phyloP scores from a whole-genome alignment of 2,797 vertebrate species.

The Gambusia yucatana region DNA sequence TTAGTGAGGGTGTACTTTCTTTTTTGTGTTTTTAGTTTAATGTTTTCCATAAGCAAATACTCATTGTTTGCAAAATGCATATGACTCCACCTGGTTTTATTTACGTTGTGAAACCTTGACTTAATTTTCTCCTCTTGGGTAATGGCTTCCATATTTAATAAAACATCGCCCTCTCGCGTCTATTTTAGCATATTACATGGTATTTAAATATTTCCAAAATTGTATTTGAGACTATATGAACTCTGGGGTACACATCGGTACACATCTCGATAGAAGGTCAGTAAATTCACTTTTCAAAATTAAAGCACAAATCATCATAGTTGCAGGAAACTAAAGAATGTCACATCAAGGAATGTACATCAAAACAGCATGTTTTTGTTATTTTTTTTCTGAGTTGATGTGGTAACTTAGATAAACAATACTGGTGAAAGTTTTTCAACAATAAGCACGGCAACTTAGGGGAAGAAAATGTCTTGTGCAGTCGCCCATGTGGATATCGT shows the following conservation, averaged over 20 bases:
- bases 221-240: background rate
- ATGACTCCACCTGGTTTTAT: background rate
- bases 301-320: background rate
- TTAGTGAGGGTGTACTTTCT: background rate
- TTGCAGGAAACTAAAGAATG: background rate
- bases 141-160: background rate
- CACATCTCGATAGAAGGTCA: background rate
- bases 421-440: background rate
- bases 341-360: background rate
- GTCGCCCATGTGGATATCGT: too few relatives aligned
- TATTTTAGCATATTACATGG: fast-evolving
- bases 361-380: too few relatives aligned
- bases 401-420: too few relatives aligned
- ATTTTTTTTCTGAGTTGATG: too few relatives aligned
- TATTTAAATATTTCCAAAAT: background rate
- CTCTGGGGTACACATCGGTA: slow-evolving; percentile 23
- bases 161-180: background rate
- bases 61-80: background rate
- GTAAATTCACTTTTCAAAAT: slow-evolving; percentile 13
- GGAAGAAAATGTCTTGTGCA: too few relatives aligned
- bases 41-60: background rate
- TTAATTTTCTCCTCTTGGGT: background rate
- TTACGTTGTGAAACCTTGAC: background rate
- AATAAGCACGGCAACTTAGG: background rate
- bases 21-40: background rate